These are phyloP conservation scores for Chrysotoxum bicinctum DNA, from an alignment of 2,888 invertebrate species.

Conservation along the genomic window DNA sequence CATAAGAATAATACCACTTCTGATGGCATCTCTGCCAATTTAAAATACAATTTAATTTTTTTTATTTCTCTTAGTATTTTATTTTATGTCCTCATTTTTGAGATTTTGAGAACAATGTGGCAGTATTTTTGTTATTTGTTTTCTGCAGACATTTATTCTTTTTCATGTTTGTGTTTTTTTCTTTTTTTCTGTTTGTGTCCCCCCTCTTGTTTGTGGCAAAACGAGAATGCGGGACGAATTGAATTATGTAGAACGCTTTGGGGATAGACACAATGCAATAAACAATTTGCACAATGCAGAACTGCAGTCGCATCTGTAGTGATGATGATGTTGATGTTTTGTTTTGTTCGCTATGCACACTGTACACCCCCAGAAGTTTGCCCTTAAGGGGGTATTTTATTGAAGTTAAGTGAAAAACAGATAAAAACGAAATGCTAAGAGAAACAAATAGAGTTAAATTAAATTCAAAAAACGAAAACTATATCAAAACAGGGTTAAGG, in stretches of 20 bases:
- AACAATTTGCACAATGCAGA: constrained; percentile 51
- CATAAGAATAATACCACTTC: not conserved
- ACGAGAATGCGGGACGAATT: constrained; percentile 14
- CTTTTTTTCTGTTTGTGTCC: not conserved
- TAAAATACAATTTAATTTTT: constrained; percentile 50
- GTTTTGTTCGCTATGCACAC: not conserved
- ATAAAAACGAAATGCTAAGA: constrained; percentile 3
- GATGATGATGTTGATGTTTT: constrained; percentile 23
- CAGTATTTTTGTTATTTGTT: constrained; percentile 39
- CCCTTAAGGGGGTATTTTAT: constrained; percentile 25
- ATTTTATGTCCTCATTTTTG: constrained; percentile 46
- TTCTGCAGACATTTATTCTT: constrained; percentile 33
- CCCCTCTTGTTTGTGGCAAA: not conserved
- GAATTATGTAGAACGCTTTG: constrained; percentile 53
- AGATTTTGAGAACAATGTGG: constrained; percentile 43
- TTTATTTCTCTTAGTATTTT: not conserved
- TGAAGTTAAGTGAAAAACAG: constrained; percentile 8
- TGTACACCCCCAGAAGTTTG: not conserved
- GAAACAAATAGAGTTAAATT: constrained; percentile 1
- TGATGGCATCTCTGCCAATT: not conserved
- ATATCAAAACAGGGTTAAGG: constrained; percentile 62
- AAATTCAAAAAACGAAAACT: not conserved
- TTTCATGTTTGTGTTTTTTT: constrained; percentile 10
- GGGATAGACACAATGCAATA: constrained; percentile 47
- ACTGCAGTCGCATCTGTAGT: constrained; percentile 35